These are phyloP conservation scores for Cartodere bifasciata DNA, from an alignment of 2,888 invertebrate species.

Conservation along the genomic window DNA sequence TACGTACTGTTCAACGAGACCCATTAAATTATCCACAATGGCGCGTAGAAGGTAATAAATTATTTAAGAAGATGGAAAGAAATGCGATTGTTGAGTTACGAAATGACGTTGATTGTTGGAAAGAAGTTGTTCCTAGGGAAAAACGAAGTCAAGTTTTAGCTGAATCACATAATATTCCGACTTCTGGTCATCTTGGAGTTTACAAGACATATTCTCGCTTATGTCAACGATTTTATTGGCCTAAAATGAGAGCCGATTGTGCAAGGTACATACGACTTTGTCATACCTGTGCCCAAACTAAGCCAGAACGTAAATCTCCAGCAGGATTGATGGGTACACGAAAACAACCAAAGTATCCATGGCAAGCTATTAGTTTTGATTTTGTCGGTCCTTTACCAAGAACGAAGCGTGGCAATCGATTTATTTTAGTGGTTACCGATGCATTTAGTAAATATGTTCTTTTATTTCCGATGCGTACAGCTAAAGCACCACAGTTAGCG, in stretches of 20 bases:
- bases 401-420: constrained; percentile 7
- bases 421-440: constrained; percentile 12
- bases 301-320: constrained; percentile 3
- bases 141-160: too few relatives aligned
- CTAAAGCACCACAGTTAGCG: constrained; percentile 7
- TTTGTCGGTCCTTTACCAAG: constrained; percentile 13
- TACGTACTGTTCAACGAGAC: too few relatives aligned
- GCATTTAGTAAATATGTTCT: constrained; percentile 12
- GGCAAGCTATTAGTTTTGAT: constrained; percentile 13
- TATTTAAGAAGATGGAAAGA: too few relatives aligned
- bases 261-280: constrained; percentile 8
- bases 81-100: too few relatives aligned
- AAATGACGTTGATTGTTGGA: too few relatives aligned
- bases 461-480: constrained; percentile 10
- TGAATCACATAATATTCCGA: too few relatives aligned
- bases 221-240: too few relatives aligned
- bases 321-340: constrained; percentile 7
- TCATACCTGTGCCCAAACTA: constrained; percentile 4
- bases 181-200: too few relatives aligned
- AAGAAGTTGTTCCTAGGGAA: too few relatives aligned
- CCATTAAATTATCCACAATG: too few relatives aligned
- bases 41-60: too few relatives aligned
- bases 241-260: constrained; percentile 8
- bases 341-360: constrained; percentile 10
- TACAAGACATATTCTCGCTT: too few relatives aligned